Percentiles rank a stretch among this genome's conserved stretches.
These are phyloP conservation scores for Urocynchramus pylzowi DNA, from an alignment of 2,113 vertebrate genomes.

Conservation along the genomic window DNA sequence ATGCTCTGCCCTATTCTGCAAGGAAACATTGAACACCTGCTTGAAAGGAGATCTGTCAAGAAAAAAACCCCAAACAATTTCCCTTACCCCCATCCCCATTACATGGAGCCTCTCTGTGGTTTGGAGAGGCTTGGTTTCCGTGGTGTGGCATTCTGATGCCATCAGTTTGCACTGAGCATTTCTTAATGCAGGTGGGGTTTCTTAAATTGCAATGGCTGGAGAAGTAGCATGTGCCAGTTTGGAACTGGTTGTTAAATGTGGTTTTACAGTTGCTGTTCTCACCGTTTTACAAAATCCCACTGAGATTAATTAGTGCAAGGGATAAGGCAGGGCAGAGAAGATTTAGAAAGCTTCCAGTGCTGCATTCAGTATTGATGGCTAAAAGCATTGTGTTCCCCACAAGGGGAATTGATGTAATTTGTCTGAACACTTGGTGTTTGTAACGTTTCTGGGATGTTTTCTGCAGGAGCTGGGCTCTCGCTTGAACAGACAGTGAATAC, in stretches of 20 bases:
- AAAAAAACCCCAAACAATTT: neutral
- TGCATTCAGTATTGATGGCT: neutral
- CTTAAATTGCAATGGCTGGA: neutral
- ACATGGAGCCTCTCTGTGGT: neutral
- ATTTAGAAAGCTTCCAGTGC: neutral
- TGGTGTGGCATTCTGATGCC: neutral
- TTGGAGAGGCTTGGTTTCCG: neutral
- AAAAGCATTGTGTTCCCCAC: neutral
- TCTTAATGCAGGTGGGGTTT: neutral
- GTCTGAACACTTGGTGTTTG: neutral
- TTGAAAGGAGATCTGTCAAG: neutral
- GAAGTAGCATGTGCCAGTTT: neutral
- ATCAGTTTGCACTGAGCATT: neutral
- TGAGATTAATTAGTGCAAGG: neutral
- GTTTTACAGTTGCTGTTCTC: neutral
- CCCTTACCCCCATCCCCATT: accelerated
- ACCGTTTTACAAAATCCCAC: neutral
- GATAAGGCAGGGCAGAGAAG: neutral
- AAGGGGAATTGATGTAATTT: neutral
- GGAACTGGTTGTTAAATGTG: neutral
- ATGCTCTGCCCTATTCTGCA: neutral
- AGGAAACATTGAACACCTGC: neutral
- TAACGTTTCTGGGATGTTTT: neutral
- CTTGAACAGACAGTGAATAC: neutral
- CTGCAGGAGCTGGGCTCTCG: neutral